Evolutionary conservation across 2,888 invertebrate genomes (phyloP), one percentile per base, ranked within the genome.

Genomic region (Hanleya hanleyi): DNA sequence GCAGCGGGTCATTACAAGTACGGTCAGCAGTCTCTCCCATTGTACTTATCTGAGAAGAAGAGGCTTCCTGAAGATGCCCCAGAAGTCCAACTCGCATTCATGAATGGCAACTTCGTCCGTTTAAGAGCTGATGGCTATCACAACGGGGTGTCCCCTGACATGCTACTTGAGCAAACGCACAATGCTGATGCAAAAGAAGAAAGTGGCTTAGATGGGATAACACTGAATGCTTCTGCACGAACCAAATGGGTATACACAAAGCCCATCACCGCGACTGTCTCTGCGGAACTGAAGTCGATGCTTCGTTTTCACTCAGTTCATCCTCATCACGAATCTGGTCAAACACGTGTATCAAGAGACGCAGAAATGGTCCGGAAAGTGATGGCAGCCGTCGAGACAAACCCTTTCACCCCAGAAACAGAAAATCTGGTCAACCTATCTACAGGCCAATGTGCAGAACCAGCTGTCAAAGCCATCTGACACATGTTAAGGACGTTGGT

Each of bases 141-240:
- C 62, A 72, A 72, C 69, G 69, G 62, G 3, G 69, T 72, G 0
- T 72, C 72, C 18, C 72, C 72, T 32, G 72, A 72, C 68, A 72
- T 72, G 72, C 69, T 69, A 5, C 37, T 72, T 22, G 68, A 72
- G 6, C 69, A 72, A 33, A 72, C 69, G 6, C 61, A 68, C 41
- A 72, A 72, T 69, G 72, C 72, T 7, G 72, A 72, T 51, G 72
- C 64, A 7, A 72, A 72, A 37, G 69, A 69, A 35, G 64, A 38
- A 35, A 69, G 68, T 35, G 72, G 72, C 18, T 36, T 68, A 36
- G 62, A 68, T 68, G 69, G 72, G 32, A 72, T 72, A n/a, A 69
- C 68, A 5, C 0, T 69, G 26, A 72, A 72, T n/a, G 9, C 22
- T 62, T 68, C 72, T 38, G 68, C 69, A 29, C 51, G 47, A 9